Conservation (phyloP, 2,113 vertebrate species). For the Henicopernis longicauda region DNA sequence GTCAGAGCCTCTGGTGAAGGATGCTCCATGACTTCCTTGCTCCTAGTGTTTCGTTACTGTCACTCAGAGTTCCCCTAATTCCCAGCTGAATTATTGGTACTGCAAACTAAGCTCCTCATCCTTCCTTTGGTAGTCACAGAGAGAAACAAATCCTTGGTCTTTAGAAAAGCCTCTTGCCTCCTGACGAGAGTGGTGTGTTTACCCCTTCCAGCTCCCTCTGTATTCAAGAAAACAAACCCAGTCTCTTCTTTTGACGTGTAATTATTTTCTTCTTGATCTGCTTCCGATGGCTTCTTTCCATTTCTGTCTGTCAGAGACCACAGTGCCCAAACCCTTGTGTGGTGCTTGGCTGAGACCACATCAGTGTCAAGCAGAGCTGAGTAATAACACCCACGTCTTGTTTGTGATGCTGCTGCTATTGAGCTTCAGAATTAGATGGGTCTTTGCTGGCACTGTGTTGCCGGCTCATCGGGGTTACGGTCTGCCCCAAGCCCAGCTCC, state of each 20-base stretch:
- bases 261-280: neutral
- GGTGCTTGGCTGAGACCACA: neutral
- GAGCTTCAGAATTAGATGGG: accelerated
- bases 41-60: neutral
- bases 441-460: accelerated
- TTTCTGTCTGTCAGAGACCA: too few relatives aligned
- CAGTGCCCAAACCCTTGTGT: neutral
- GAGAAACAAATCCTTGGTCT: neutral
- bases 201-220: neutral
- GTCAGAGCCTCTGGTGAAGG: neutral
- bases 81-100: neutral
- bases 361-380: accelerated
- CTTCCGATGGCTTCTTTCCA: neutral
- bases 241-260: accelerated
- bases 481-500: neutral
- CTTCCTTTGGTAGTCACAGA: neutral
- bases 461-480: accelerated
- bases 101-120: neutral
- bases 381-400: accelerated
- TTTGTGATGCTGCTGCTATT: accelerated
- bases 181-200: neutral
- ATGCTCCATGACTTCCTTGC: neutral
- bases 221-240: neutral
- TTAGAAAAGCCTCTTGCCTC: neutral
- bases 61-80: neutral